These are phyloP conservation scores for Notocelia uddmanniana DNA, from an alignment of 2,888 invertebrate genomes.

Conservation along the genomic window DNA sequence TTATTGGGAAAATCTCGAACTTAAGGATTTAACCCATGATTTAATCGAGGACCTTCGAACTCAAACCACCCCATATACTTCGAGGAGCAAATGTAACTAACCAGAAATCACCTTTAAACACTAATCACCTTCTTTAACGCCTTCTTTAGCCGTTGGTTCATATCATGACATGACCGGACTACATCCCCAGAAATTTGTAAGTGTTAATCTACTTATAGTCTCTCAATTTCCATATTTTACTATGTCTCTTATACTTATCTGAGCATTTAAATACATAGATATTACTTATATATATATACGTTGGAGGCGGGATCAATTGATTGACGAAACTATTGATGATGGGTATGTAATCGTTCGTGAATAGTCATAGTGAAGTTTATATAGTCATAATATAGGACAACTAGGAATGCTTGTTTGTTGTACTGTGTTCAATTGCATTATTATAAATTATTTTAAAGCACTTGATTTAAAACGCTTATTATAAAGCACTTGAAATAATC, in stretches of 20 bases:
- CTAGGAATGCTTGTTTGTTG: neutral
- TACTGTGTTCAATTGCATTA: slow-evolving; percentile 26
- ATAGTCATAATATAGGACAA: neutral
- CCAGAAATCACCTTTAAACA: neutral
- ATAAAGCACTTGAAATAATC: slow-evolving; percentile 25
- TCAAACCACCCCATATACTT: too few relatives aligned
- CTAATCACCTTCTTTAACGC: neutral
- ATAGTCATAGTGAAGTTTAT: neutral
- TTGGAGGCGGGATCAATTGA: too few relatives aligned
- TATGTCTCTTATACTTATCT: too few relatives aligned
- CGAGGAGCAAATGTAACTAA: too few relatives aligned
- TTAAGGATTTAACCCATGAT: neutral
- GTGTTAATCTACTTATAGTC: too few relatives aligned
- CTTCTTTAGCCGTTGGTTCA: neutral
- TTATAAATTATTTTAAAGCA: slow-evolving; percentile 19
- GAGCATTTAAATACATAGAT: too few relatives aligned
- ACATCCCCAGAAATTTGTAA: neutral
- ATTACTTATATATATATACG: too few relatives aligned
- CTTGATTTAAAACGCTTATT: too few relatives aligned
- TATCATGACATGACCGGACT: neutral
- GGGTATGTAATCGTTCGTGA: neutral
- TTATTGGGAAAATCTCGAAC: neutral
- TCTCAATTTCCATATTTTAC: too few relatives aligned
- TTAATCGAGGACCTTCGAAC: neutral
- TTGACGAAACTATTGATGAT: too few relatives aligned